Conservation (phyloP, 2,113 vertebrate genomes). For the Tapirus terrestris region DNA sequence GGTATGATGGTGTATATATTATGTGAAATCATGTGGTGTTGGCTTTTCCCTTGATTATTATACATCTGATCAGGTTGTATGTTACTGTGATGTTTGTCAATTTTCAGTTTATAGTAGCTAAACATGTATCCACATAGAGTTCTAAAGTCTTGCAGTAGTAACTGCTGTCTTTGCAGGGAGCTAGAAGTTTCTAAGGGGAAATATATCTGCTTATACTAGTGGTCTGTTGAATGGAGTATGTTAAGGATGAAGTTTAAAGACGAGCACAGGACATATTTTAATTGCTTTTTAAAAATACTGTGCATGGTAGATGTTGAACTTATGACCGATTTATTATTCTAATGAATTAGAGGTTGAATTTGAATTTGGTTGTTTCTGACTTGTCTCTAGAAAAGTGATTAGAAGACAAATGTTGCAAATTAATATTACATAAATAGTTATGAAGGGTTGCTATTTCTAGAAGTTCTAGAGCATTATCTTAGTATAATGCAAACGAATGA, state of each 20-base stretch:
- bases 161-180: background rate
- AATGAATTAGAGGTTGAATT: conserved; percentile 36
- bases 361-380: conserved; percentile 29
- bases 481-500: background rate
- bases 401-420: conserved; percentile 11
- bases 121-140: background rate
- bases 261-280: background rate
- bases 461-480: conserved; percentile 50
- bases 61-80: background rate
- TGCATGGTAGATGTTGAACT: background rate
- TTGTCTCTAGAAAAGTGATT: conserved; percentile 18
- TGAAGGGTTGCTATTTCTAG: conserved; percentile 10
- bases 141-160: conserved; percentile 27
- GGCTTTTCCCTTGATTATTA: conserved; percentile 28
- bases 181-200: conserved; percentile 22
- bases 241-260: background rate
- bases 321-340: background rate
- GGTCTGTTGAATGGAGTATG: background rate
- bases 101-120: conserved; percentile 39
- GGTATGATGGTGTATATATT: conserved; percentile 52
- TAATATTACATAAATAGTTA: background rate
- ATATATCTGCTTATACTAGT: background rate
- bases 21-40: background rate
- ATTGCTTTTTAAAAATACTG: background rate
- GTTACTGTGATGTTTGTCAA: background rate